Base-by-base conservation (phyloP, 1,140 invertebrate genomes). In the Zaprionus camerounensis region DNA sequence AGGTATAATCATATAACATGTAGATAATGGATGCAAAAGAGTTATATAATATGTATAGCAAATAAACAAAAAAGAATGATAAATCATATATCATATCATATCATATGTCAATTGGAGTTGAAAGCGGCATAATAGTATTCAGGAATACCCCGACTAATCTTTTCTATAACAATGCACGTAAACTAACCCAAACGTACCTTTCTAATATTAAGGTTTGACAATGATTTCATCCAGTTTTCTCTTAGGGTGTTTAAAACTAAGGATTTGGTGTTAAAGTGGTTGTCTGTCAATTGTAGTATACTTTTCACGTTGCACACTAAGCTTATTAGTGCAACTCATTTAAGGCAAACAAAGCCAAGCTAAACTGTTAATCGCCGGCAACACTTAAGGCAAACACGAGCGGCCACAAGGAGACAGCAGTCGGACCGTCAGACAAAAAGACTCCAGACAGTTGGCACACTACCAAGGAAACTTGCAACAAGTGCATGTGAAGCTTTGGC, bases 321-420 rank as follows among this genome's bases (percentile, higher is more conserved):
- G 41, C 41, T 84, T 83, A 83, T 84, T 84, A 83, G 77, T 74
- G 68, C 73, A 84, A 75, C 70, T 74, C 82, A 84, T 82, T 84
- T 84, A 85, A 68, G 82, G 49, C 78, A 78, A 84, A 84, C 82
- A 84, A 84, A 85, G 69, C 74, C 74, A 76, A 63, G 74, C 78
- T 78, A 85, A 85, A 85, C 82, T 78, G 78, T 78, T 85, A 85
- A 85, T 81, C 82, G 71, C 78, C 70, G 66, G 74, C 74, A 81
- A 81, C 81, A 84, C 81, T 78, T 85, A 81, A 85, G 81, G 73
- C 82, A 85, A 85, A 85, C 78, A 85, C 66, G 65, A 70, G 28
- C 61, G 46, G 38, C 79, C 41, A 34, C 67, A 61, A 44, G 11
- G 26, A 44, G 20, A 49, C 46, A 49, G 17, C 17, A 70, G 65